Base-by-base conservation (phyloP, 2,797 vertebrate genomes). In the Capromys pilorides region DNA sequence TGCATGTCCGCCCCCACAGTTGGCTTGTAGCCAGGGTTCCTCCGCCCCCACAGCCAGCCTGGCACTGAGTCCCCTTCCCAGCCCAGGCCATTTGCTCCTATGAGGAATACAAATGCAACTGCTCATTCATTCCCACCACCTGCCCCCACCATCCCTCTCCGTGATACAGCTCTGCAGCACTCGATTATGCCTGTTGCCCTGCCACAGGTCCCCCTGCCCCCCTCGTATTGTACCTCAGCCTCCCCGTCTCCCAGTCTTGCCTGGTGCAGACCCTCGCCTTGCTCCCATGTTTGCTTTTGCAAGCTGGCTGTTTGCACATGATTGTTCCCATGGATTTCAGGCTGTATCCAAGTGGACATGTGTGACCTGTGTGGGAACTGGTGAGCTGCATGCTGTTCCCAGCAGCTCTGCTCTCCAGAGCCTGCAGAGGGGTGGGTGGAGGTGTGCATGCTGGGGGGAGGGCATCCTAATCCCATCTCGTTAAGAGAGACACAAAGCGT, bases 401-500 rank as follows among this genome's bases (percentile, higher is more conserved):
- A n/a, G 73, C 26, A 6, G 61, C 79, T 57, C 79, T 22, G 91
- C 36, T 36, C 75, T 86, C 11, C 1, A 41, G 51, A 93, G 90
- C 64, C 54, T 36, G 79, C 9, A 21, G 2, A 49, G 4, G 2
- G 22, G 36, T 2, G 3, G 21, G 81, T 2, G 36, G 28, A 54
- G 41, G 28, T 78, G 45, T 16, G 73, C 19, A 28, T 33, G 75
- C 18, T 14, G 26, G 86, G 28, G 16, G 36, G 66, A 1, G 54
- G 64, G 41, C 8, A 0, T 19, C 77, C 62, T 59, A 36, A 78
- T 59, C 39, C 6, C 45, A 21, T 3, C 77, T 96, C 93, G n/a
- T 94, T 95, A 96, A 85, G 91, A 93, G 82, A 93, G 39, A 81
- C 83, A 77, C 31, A 19, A 69, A 54, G 82, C 69, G 0, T 73